Base-by-base conservation (phyloP, 2,113 vertebrate species). In the Verasper variegatus region DNA sequence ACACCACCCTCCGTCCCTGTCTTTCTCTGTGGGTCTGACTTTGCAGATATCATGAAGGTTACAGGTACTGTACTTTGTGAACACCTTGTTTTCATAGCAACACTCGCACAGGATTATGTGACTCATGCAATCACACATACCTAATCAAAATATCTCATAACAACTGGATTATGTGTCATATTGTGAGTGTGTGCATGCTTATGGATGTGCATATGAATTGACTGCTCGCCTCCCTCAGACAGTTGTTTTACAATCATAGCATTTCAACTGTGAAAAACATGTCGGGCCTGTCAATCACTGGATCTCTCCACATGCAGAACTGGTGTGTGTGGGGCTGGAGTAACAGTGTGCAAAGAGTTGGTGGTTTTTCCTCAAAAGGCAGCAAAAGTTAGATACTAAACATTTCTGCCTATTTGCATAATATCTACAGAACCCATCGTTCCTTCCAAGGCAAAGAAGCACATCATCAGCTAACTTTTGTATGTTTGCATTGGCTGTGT, bases 21-120 rank as follows among this genome's bases (percentile, higher is more conserved):
- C 61, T 63, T 14, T 60, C 37, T 71, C 17, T 52, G 13, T 54
- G 26, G 2, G 24, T 80, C 62, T 88, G 80, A 87, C 81, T 90
- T 81, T 90, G 80, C 80, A 79, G 80, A 71, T 76, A 47, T 75
- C 62, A 70, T 77, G 47, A 87, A 90, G 78, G 84, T 84, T 76
- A 77, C 61, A 74, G 76, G 18, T 70, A 52, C 0, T 10, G 27
- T 70, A 60, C 0, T 7, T 35, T 47, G 52, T 31, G 20, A 81
- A 68, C 15, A n/a, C 17, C 37, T n/a, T 17, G 27, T 56, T 67
- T 70, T 71, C 64, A 26, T 11, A n/a, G 11, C 51, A 54, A 54
- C 20, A 54, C 51, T 54, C 20, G 20, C 51, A 8, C 40, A 56
- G 15, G 65, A 73, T 51, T 64, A 64, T 65, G 52, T 23, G 13